A percentile compares a stretch with the other conserved stretches of the same genome.
Evolutionary conservation across 1,140 invertebrate species (phyloP).

Genomic region (Drosophila subpulchrella): DNA sequence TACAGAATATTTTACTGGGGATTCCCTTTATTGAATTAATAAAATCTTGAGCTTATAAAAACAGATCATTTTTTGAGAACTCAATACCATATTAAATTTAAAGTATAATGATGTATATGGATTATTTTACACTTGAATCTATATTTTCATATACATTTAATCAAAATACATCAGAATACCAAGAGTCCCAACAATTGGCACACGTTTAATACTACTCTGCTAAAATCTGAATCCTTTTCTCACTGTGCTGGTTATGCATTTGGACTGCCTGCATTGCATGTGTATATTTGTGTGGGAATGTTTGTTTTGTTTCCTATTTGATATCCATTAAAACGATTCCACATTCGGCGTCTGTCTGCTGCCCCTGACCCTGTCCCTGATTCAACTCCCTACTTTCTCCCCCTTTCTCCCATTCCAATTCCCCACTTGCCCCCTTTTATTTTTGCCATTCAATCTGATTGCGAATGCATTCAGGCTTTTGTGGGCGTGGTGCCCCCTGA

Average conservation of each 20-base stretch:
- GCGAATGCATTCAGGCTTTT: conserved; percentile 53
- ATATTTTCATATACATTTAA: too few relatives aligned
- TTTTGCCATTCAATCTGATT: conserved; percentile 59
- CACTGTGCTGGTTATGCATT: conserved; percentile 30
- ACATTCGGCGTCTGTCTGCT: conserved; percentile 43
- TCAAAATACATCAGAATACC: too few relatives aligned
- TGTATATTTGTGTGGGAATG: conserved; percentile 33
- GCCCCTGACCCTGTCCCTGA: conserved; percentile 37
- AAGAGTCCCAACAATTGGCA: too few relatives aligned
- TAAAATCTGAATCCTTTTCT: not conserved
- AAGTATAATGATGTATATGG: too few relatives aligned
- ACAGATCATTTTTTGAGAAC: too few relatives aligned
- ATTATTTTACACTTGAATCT: too few relatives aligned
- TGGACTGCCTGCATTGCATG: conserved; percentile 20
- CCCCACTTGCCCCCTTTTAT: not conserved
- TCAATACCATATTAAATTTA: too few relatives aligned
- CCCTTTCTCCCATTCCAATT: conserved; percentile 9
- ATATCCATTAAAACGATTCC: conserved; percentile 82
- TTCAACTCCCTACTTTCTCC: conserved; percentile 16
- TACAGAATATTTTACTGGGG: not conserved
- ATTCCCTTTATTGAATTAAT: not conserved
- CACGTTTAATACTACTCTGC: not conserved
- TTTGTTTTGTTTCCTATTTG: conserved; percentile 69
- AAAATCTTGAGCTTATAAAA: not conserved
- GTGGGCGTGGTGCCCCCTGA: conserved; percentile 22